Percentiles rank a stretch among this genome's conserved stretches.
Evolutionary conservation across 2,888 invertebrate genomes (phyloP).

Genomic region (Brachycybe producta): DNA sequence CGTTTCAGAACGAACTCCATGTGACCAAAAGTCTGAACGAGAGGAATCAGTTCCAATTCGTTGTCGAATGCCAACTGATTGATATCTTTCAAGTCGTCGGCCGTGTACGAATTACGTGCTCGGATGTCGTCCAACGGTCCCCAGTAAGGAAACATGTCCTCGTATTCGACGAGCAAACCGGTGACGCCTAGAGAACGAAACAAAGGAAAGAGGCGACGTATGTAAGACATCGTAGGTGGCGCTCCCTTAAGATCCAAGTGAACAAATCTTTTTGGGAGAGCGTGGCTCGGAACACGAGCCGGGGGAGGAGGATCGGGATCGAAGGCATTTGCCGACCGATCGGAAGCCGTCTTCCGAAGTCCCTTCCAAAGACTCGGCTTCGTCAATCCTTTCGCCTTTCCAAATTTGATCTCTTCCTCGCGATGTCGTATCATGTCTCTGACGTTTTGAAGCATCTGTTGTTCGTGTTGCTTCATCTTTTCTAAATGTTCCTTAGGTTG

Average conservation of each 20-base stretch:
- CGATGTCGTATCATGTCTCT: constrained; percentile 8
- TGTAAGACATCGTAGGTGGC: constrained; percentile 37
- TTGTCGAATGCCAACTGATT: constrained; percentile 47
- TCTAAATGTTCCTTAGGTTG: constrained; percentile 3
- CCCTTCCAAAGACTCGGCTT: not conserved
- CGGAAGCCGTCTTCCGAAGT: not conserved
- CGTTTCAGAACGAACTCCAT: constrained; percentile 66
- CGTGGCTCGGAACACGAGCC: not conserved
- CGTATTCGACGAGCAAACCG: constrained; percentile 67
- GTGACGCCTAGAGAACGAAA: constrained; percentile 54
- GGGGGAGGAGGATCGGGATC: not conserved
- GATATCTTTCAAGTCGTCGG: constrained; percentile 51
- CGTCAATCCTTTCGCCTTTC: not conserved
- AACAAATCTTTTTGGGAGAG: constrained; percentile 27
- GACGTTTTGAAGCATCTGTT: constrained; percentile 5
- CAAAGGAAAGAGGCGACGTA: constrained; percentile 43
- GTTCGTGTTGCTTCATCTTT: constrained; percentile 5
- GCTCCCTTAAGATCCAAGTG: constrained; percentile 43
- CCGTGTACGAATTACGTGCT: constrained; percentile 51
- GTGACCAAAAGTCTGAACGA: constrained; percentile 77
- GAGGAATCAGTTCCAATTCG: constrained; percentile 56
- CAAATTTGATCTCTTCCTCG: not conserved
- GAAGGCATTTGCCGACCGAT: not conserved
- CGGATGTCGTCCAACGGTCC: constrained; percentile 46
- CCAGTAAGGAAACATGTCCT: constrained; percentile 73